phyloP scores from a whole-genome alignment of 2,113 vertebrate genomes.

The Heteronetta atricapilla region DNA sequence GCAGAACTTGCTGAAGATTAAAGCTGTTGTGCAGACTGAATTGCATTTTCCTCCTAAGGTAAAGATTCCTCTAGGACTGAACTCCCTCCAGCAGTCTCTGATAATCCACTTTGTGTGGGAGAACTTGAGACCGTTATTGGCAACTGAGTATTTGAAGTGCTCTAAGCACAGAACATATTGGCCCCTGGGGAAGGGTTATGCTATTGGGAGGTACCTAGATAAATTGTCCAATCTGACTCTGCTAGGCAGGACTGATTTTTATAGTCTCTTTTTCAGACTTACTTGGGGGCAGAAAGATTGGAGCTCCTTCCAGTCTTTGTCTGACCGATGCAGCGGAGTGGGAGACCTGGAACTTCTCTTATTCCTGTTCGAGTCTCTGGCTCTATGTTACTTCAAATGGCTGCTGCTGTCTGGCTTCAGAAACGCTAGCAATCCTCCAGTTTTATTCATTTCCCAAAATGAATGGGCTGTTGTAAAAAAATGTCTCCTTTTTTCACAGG shows the following conservation, averaged over 20 bases:
- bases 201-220: conserved; percentile 25
- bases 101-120: conserved; percentile 40
- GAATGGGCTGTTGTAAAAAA: conserved; percentile 23
- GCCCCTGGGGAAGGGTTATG: neutral
- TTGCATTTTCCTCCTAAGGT: conserved; percentile 3
- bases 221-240: conserved; percentile 18
- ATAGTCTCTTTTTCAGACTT: neutral
- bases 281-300: neutral
- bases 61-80: conserved; percentile 3
- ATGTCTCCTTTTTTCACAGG: neutral
- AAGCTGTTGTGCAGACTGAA: neutral
- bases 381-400: conserved; percentile 40
- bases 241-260: conserved; percentile 29
- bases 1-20: neutral
- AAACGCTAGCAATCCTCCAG: conserved; percentile 36
- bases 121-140: conserved; percentile 1
- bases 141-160: neutral
- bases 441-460: neutral
- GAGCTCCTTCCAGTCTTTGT: conserved; percentile 31
- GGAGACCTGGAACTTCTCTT: conserved; percentile 48
- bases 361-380: conserved; percentile 19
- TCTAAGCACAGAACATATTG: neutral
- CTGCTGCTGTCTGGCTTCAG: conserved; percentile 59
- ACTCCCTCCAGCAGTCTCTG: neutral
- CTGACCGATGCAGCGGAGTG: neutral